Conservation (phyloP, 2,113 vertebrate genomes). For the Oxyruncus cristatus region DNA sequence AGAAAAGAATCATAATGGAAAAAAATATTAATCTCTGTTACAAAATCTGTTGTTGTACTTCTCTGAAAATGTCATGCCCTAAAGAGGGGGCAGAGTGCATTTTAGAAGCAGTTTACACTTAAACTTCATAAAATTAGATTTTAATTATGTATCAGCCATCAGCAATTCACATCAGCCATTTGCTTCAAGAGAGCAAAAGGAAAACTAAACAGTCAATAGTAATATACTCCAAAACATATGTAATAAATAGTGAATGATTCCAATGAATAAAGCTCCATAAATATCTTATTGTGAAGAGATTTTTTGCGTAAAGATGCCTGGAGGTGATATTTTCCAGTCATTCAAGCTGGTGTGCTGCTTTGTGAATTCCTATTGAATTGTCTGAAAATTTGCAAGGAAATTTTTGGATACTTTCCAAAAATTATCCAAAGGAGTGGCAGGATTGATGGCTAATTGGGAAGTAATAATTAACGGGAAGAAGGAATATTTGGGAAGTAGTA, state of each 20-base stretch:
- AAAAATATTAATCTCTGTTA: not conserved
- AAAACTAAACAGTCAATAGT: not conserved
- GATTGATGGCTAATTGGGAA: not conserved
- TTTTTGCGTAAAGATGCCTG: not conserved
- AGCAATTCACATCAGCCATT: not conserved
- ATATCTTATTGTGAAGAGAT: not conserved
- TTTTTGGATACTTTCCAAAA: too few species aligned
- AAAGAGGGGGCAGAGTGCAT: not conserved
- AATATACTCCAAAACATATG: not conserved
- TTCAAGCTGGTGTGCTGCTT: not conserved
- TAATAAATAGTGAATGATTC: not conserved
- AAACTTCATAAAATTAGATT: not conserved
- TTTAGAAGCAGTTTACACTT: not conserved
- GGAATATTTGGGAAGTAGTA: too few species aligned
- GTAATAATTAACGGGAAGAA: too few species aligned
- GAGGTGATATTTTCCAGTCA: not conserved
- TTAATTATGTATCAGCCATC: not conserved
- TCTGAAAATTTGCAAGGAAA: not conserved
- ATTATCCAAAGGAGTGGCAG: not conserved
- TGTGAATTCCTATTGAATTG: not conserved
- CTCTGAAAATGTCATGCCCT: not conserved
- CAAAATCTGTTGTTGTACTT: not conserved
- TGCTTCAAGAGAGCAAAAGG: not conserved
- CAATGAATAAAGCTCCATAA: not conserved
- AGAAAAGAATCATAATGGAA: not conserved